Evolutionary conservation across 1,140 invertebrate species (phyloP), one percentile per base, ranked within the genome.

Genomic region (Cheumatopsyche charites): DNA sequence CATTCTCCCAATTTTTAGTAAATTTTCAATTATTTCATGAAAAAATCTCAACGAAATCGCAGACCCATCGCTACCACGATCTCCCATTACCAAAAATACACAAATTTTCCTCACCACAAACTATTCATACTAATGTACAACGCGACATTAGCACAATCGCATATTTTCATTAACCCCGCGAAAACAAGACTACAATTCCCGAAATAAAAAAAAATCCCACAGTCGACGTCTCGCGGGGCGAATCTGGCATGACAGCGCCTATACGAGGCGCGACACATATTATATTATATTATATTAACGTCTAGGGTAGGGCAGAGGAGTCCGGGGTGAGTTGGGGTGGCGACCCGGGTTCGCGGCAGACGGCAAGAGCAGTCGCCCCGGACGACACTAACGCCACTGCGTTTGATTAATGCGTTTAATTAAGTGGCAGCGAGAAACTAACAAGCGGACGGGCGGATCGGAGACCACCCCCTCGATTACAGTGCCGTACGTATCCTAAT

Each of bases 341-440:
- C n/a, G n/a, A n/a, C 12, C 9, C 1, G 55, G 55, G 17, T 17
- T 17, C 43, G 25, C 25, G 19, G 19, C 21, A 58, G 62, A 47
- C 15, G 63, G 63, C 41, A 42, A 66, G 43, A 47, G 63, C 63
- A 66, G 63, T 66, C 41, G 43, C 63, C 41, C 43, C 66, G 25
- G 47, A 45, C 66, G 66, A 68, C 66, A 68, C 41, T 68, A 68
- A 68, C 66, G 66, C 43, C 23, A 47, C 49, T 68, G 66, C 66
- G 66, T 68, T 68, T 68, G 66, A 68, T 68, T 68, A 68, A 68
- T 68, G 66, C 66, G 66, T 68, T 68, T 68, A 68, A 68, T 68
- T 68, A 68, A 68, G 66, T 68, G 66, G 66, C 66, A 68, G 66
- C 45, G 66, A 68, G 66, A 68, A 68, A 68, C 66, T 68, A 68